Evolutionary conservation across 2,888 invertebrate species (phyloP).

Genomic region (Dione vanillae): DNA sequence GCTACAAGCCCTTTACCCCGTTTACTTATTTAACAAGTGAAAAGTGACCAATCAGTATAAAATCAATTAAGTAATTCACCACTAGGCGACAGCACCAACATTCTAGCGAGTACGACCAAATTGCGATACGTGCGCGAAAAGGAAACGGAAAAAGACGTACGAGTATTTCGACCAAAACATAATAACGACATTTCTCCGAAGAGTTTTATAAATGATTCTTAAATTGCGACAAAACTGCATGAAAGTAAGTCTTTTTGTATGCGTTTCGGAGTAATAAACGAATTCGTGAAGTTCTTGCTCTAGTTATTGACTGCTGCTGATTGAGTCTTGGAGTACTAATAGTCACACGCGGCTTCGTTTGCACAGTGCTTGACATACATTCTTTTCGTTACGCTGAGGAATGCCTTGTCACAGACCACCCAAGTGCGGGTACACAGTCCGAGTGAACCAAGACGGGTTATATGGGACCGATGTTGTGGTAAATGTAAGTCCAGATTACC

Average conservation of each 20-base stretch:
- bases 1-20: too few relatives aligned
- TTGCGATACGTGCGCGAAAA: neutral
- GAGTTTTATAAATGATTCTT: neutral
- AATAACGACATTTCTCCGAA: neutral
- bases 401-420: too few relatives aligned
- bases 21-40: too few relatives aligned
- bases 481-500: too few relatives aligned
- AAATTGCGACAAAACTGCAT: neutral
- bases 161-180: neutral
- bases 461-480: too few relatives aligned
- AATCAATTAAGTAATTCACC: neutral
- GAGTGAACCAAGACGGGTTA: too few relatives aligned
- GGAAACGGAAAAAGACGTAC: neutral
- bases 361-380: too few relatives aligned
- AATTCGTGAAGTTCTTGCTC: neutral
- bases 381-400: too few relatives aligned
- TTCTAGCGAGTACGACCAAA: neutral
- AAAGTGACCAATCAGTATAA: neutral
- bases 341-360: too few relatives aligned
- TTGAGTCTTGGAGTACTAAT: neutral
- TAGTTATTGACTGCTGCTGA: neutral
- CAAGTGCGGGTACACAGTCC: too few relatives aligned
- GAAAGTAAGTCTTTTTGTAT: neutral
- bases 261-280: neutral
- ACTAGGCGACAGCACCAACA: too few relatives aligned